Conservation (phyloP, 2,113 vertebrate genomes). For the Falco punctatus region DNA sequence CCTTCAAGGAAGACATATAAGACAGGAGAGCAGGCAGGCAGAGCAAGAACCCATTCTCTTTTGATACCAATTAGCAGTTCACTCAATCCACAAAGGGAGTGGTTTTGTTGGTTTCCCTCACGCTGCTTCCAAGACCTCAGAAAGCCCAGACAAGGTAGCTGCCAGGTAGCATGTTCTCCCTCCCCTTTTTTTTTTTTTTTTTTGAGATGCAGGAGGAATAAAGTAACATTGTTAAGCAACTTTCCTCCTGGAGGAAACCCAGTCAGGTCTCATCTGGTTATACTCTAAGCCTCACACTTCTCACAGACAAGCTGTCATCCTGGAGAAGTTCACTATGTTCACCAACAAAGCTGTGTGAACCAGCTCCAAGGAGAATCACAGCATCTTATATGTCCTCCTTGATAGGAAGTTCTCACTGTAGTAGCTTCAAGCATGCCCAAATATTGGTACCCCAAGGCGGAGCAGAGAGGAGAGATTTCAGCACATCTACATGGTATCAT, state of each 20-base stretch:
- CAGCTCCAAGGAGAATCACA: neutral
- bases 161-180: neutral
- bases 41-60: neutral
- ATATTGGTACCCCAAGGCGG: neutral
- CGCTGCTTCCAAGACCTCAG: neutral
- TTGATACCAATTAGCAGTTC: neutral
- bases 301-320: neutral
- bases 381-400: neutral
- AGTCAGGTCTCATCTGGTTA: neutral
- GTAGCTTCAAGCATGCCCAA: neutral
- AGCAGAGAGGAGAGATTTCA: neutral
- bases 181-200: too few relatives aligned
- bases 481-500: neutral
- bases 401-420: neutral
- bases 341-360: neutral
- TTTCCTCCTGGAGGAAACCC: neutral
- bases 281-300: neutral
- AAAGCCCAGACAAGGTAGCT: neutral
- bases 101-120: neutral
- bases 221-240: neutral
- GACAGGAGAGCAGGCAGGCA: neutral
- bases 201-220: neutral
- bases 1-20: too few relatives aligned
- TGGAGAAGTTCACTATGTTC: neutral
- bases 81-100: neutral